phyloP scores from a whole-genome alignment of 2,888 invertebrate species.

The Agrotis exclamationis region DNA sequence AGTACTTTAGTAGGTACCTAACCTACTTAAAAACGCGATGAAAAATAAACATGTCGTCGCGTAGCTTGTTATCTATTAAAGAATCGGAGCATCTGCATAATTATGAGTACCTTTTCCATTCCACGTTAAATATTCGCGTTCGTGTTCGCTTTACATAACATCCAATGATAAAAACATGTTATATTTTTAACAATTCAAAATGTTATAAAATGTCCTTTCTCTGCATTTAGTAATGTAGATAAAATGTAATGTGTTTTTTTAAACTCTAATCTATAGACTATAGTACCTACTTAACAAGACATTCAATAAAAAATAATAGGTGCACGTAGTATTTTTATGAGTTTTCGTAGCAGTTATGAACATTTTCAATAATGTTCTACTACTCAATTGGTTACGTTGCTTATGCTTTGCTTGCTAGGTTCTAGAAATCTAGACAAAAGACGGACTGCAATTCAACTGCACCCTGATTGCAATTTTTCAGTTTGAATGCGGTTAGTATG shows the following conservation, averaged over 20 bases:
- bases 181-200: not conserved
- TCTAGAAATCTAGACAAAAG: too few relatives aligned
- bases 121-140: not conserved
- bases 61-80: constrained; percentile 22
- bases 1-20: not conserved
- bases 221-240: not conserved
- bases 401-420: constrained; percentile 5
- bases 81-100: not conserved
- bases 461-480: too few relatives aligned
- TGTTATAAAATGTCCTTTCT: not conserved
- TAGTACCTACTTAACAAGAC: not conserved
- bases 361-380: constrained; percentile 2
- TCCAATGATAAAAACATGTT: constrained; percentile 21
- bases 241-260: not conserved
- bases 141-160: constrained; percentile 23
- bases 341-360: constrained; percentile 36
- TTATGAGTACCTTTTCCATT: constrained; percentile 5
- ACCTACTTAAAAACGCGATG: not conserved
- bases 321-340: constrained; percentile 15
- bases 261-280: not conserved
- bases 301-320: constrained; percentile 1
- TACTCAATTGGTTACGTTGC: constrained; percentile 1
- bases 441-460: too few relatives aligned
- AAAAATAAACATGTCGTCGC: not conserved
- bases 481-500: too few relatives aligned